Conservation (phyloP, 1,140 invertebrate species). For the Bombus impatiens region DNA sequence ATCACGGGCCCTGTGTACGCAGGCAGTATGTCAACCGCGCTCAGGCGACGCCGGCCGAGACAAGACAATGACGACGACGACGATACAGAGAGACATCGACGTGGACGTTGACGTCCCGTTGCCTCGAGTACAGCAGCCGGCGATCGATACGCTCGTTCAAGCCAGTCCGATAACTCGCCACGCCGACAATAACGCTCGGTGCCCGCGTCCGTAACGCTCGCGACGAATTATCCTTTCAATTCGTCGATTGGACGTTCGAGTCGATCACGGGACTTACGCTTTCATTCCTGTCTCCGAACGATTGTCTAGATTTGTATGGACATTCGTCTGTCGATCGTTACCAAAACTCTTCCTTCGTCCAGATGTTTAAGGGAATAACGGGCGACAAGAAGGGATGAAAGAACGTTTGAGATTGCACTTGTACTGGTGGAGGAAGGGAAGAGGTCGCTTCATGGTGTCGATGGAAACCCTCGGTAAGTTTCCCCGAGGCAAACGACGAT, state of each 20-base stretch:
- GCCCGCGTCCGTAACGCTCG: not conserved
- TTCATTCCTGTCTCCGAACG: no score
- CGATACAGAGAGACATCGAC: conserved; percentile 41
- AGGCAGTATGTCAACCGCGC: conserved; percentile 35
- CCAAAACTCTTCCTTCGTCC: not conserved
- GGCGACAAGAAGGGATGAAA: not conserved
- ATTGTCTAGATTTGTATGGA: no score
- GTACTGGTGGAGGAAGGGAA: not conserved
- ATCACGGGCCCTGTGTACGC: conserved; percentile 46
- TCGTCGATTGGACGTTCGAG: not conserved
- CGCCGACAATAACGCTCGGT: conserved; percentile 43
- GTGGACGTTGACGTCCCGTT: conserved; percentile 58
- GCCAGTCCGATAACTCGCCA: conserved; percentile 63
- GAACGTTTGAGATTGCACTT: not conserved
- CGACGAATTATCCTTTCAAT: conserved; percentile 5
- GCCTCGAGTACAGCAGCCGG: conserved; percentile 38
- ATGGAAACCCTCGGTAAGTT: not conserved
- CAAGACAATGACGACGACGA: conserved; percentile 51
- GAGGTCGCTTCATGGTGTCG: not conserved
- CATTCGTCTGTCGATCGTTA: no score
- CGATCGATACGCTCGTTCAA: conserved; percentile 62
- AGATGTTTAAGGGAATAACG: not conserved
- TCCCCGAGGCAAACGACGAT: not conserved
- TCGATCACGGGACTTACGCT: not conserved
- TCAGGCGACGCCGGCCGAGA: conserved; percentile 36